phyloP scores from a whole-genome alignment of 1,140 invertebrate genomes.

The Stegodyphus mimosarum region DNA sequence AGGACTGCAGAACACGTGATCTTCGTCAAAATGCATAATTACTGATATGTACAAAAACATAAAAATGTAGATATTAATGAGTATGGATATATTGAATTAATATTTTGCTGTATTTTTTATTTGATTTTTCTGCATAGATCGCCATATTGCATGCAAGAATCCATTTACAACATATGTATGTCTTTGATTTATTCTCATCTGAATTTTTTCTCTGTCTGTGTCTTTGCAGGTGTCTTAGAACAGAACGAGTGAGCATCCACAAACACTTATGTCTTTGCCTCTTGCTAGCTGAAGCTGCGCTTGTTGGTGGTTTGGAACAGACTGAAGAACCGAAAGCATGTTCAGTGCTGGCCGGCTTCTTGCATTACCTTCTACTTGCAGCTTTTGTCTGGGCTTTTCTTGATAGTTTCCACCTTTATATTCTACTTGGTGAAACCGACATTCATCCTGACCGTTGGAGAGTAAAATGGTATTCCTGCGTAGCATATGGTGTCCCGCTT shows the following conservation, averaged over 20 bases:
- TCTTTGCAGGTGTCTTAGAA: constrained; percentile 32
- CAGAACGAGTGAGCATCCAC: constrained; percentile 67
- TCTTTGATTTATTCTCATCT: too few species aligned
- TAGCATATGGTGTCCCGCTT: constrained; percentile 85
- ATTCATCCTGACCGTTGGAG: constrained; percentile 79
- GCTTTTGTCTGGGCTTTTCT: constrained; percentile 86
- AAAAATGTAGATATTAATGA: too few species aligned
- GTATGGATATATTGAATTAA: too few species aligned
- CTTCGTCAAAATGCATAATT: too few species aligned
- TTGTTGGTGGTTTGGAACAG: constrained; percentile 90
- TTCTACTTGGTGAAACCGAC: constrained; percentile 90
- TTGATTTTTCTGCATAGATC: too few species aligned
- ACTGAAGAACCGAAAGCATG: constrained; percentile 88
- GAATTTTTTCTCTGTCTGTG: background rate
- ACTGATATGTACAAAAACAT: too few species aligned
- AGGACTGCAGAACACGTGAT: too few species aligned
- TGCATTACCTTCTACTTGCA: constrained; percentile 95
- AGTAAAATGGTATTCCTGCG: constrained; percentile 79
- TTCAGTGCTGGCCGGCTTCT: constrained; percentile 86
- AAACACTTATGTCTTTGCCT: constrained; percentile 76
- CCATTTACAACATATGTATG: too few species aligned
- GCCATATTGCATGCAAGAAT: too few species aligned
- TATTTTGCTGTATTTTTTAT: too few species aligned
- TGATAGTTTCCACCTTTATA: constrained; percentile 92
- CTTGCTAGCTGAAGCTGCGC: constrained; percentile 90